These are phyloP conservation scores for Scylla paramamosain DNA, from an alignment of 1,140 invertebrate species.

Conservation along the genomic window DNA sequence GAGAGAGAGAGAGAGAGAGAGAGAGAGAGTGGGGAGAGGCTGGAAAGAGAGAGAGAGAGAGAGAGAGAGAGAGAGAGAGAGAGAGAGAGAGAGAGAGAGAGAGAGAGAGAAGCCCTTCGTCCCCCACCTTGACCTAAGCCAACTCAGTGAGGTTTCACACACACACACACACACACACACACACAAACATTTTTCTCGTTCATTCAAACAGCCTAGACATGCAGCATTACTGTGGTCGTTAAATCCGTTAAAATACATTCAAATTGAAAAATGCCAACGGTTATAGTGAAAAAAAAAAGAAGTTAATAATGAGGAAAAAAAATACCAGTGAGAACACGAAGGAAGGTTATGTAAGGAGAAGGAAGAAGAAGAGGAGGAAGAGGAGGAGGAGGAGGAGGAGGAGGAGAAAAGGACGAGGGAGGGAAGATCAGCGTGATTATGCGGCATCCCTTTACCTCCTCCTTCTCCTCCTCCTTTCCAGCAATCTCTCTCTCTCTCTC, in stretches of 20 bases:
- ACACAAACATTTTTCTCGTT: not conserved
- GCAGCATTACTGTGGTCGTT: not conserved
- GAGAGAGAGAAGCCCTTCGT: not conserved
- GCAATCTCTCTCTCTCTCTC: too few relatives aligned
- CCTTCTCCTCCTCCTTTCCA: not conserved
- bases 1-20: not conserved
- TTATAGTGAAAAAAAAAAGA: not conserved
- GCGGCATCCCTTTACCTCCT: not conserved
- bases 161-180: conserved; percentile 47
- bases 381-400: not conserved
- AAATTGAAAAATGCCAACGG: not conserved
- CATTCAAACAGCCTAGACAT: not conserved
- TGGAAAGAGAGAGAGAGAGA: not conserved
- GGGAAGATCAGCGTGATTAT: not conserved
- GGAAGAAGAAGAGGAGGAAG: not conserved
- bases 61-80: conserved; percentile 26
- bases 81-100: not conserved
- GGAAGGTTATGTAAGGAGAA: too few relatives aligned
- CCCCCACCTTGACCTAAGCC: too few relatives aligned
- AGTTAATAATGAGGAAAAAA: not conserved
- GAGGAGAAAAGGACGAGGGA: not conserved
- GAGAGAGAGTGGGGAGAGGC: not conserved
- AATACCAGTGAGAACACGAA: too few relatives aligned
- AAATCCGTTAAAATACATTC: not conserved
- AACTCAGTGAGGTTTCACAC: not conserved